Percentiles rank a stretch among this genome's conserved stretches.
Evolutionary conservation across 2,888 invertebrate species (phyloP).

Genomic region (Eurytoma californica): DNA sequence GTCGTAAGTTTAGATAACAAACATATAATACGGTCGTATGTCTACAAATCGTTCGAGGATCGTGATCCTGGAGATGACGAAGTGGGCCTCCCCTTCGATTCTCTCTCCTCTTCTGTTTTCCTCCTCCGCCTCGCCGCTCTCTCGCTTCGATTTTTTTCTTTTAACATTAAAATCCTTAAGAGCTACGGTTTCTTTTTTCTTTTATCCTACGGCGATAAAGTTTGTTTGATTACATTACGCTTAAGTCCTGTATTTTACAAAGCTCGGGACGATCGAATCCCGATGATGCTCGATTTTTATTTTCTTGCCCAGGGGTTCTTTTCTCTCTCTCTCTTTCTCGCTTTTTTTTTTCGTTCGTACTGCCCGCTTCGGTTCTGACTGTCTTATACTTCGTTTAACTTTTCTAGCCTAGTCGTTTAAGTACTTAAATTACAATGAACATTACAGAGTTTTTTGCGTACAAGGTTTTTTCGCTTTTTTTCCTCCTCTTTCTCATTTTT

Average conservation of each 20-base stretch:
- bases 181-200: conserved; percentile 6
- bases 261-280: conserved; percentile 54
- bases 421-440: conserved; percentile 58
- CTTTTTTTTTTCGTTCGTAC: neutral
- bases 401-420: conserved; percentile 50
- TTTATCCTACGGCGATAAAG: conserved; percentile 52
- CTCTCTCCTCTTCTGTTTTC: conserved; percentile 35
- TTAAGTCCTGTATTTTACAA: conserved; percentile 65
- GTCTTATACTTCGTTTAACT: conserved; percentile 44
- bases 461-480: conserved; percentile 19
- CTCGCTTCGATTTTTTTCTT: conserved; percentile 31
- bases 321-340: neutral
- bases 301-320: too few relatives aligned
- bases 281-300: conserved; percentile 16
- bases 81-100: conserved; percentile 54
- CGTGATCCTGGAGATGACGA: conserved; percentile 19
- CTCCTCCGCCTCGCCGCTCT: conserved; percentile 27
- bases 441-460: conserved; percentile 51
- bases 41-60: conserved; percentile 26
- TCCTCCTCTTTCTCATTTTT: conserved; percentile 16
- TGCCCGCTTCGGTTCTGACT: conserved; percentile 42
- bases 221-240: conserved; percentile 64
- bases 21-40: conserved; percentile 37
- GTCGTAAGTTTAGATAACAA: conserved; percentile 48
- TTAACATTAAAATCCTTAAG: conserved; percentile 56